A percentile compares a stretch with the other conserved stretches of the same genome.
Evolutionary conservation across 2,113 vertebrate genomes (phyloP).

Genomic region (Alexandromys fortis): DNA sequence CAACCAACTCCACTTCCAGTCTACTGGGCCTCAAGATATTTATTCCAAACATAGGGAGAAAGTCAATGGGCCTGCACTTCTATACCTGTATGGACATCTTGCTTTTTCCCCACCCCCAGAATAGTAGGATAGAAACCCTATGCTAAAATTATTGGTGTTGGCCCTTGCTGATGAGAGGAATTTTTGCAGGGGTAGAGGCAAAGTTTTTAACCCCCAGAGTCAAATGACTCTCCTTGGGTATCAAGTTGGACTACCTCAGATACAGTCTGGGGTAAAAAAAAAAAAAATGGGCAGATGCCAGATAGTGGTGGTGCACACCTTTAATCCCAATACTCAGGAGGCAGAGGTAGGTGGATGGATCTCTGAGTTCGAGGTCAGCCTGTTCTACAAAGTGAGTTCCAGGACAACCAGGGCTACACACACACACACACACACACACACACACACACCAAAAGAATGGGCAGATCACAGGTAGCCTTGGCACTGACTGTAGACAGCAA

Average conservation of each 20-base stretch:
- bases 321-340: background rate
- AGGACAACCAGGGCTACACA: background rate
- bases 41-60: background rate
- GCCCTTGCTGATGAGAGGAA: background rate
- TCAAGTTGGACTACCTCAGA: background rate
- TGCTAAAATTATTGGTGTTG: background rate
- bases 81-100: background rate
- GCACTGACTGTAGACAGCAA: background rate
- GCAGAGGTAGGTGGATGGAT: background rate
- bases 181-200: background rate
- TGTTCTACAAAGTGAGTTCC: background rate
- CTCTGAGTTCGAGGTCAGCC: background rate
- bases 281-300: background rate
- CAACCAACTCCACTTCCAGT: background rate
- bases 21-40: background rate
- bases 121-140: background rate
- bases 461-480: background rate
- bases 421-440: too few species aligned
- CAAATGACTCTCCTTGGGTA: background rate
- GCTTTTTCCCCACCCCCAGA: background rate
- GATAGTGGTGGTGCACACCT: background rate
- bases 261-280: background rate
- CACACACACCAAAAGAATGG: too few species aligned
- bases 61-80: background rate
- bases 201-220: background rate